Evolutionary conservation across 30 jellyfish, hydroid and myxozoan species (phyloP), one percentile per base, ranked within the genome.

Genomic region (Aurelia aurita complex sp. Pacific): DNA sequence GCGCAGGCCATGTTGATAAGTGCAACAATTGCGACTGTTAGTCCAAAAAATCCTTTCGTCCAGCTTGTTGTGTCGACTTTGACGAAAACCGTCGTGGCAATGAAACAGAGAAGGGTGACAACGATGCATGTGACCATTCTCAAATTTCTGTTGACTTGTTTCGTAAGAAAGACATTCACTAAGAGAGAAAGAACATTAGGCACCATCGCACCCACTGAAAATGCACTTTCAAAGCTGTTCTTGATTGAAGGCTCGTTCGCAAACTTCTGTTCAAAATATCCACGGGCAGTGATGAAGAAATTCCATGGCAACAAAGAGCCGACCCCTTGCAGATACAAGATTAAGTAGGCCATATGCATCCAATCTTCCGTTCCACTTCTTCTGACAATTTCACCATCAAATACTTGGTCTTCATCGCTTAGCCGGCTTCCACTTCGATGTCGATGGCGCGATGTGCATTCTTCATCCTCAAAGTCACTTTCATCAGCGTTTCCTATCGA

Each of bases 221-320:
- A 95, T 33, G 98, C 98, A 19, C 91, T 89, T 73, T 95, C 99
- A 72, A 95, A 95, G 53, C 88, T 89, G 61, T 57, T 52, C 71
- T 55, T 77, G 57, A 95, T 67, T 1, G 89, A 40, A 4, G 90
- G 87, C 35, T 95, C 94, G 8, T 69, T 64, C 18, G 61, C 36
- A 55, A 88, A 95, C 67, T 95, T 95, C 74, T 77, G 42, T 32
- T 57, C 57, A 63, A 95, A 95, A 73, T 95, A 95, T 9, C 90
- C 94, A 14, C 80, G 89, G 4, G 97, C 99, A 33, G 99, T 95
- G 57, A 95, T 95, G 79, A 95, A 95, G 89, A 90, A 95, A 69
- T 90, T 95, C 99, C 99, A 95, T 1, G 99, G 99, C 64, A 95
- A 76, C 75, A 95, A 82, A 80, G 96, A 91, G 51, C 99, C 99